phyloP scores from a whole-genome alignment of 2,797 vertebrate species.

The Prionace glauca region DNA sequence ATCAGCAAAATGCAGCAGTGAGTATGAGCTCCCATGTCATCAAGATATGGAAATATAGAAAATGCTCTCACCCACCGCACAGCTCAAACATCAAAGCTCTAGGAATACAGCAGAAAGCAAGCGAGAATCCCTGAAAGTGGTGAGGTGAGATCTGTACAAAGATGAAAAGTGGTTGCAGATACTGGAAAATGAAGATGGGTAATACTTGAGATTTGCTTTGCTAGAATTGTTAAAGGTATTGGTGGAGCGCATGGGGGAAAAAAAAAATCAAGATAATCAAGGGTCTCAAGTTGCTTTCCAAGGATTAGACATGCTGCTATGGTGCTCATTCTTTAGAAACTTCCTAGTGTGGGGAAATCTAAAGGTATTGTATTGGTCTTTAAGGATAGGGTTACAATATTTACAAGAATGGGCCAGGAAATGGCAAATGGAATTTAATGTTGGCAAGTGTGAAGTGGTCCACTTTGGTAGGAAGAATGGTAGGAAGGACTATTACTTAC shows the following conservation, averaged over 20 bases:
- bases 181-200: neutral
- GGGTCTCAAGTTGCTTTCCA: neutral
- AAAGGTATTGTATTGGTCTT: neutral
- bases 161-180: neutral
- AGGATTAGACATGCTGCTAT: neutral
- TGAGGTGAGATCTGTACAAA: neutral
- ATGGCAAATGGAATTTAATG: no score
- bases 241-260: neutral
- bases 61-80: neutral
- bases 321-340: neutral
- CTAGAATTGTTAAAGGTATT: neutral
- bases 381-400: neutral
- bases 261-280: neutral
- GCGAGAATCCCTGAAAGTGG: neutral
- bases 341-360: neutral
- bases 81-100: conserved; percentile 22
- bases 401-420: no score
- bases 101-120: conserved; percentile 25
- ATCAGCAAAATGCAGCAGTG: neutral
- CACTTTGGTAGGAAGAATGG: no score
- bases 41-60: neutral
- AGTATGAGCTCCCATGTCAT: neutral
- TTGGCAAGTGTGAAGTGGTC: no score
- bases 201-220: neutral
- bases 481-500: no score